Percentiles rank a stretch among this genome's conserved stretches.
These are phyloP conservation scores for Meandrina meandrites DNA, from an alignment of 92 coral and sea anemone genomes.

Conservation along the genomic window DNA sequence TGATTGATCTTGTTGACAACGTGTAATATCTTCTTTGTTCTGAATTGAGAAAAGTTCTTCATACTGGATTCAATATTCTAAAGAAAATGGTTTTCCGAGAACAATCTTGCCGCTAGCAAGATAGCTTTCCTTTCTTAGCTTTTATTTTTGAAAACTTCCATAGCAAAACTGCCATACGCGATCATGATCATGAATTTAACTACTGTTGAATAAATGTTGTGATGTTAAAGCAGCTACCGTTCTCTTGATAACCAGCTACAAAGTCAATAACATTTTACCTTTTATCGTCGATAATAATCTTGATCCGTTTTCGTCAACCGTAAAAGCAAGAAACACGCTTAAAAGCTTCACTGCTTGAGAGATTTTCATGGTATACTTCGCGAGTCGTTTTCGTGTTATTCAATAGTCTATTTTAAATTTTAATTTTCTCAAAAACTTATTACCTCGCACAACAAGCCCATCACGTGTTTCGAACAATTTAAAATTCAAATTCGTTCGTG, in stretches of 20 bases:
- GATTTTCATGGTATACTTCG: not conserved
- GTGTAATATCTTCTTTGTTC: too few species aligned
- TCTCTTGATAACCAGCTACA: not conserved
- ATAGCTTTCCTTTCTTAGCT: too few species aligned
- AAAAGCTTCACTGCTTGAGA: not conserved
- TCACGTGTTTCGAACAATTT: not conserved
- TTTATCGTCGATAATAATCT: not conserved
- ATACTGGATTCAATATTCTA: too few species aligned
- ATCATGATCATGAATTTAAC: too few species aligned
- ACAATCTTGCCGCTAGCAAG: too few species aligned
- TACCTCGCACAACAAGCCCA: not conserved
- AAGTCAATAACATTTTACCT: conserved; percentile 2
- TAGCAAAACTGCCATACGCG: too few species aligned
- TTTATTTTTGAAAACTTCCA: too few species aligned
- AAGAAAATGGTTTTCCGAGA: too few species aligned
- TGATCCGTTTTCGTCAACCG: not conserved
- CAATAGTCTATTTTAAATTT: not conserved
- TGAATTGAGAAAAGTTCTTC: too few species aligned
- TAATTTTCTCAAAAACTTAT: not conserved
- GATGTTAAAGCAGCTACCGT: not conserved
- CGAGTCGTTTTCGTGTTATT: not conserved
- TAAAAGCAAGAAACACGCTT: not conserved
- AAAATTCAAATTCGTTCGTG: not conserved
- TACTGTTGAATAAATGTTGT: too few species aligned
- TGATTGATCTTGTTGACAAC: too few species aligned